Percentiles rank a stretch among this genome's conserved stretches.
phyloP scores from a whole-genome alignment of 2,797 vertebrate genomes.

The Atherinosoma microstoma region DNA sequence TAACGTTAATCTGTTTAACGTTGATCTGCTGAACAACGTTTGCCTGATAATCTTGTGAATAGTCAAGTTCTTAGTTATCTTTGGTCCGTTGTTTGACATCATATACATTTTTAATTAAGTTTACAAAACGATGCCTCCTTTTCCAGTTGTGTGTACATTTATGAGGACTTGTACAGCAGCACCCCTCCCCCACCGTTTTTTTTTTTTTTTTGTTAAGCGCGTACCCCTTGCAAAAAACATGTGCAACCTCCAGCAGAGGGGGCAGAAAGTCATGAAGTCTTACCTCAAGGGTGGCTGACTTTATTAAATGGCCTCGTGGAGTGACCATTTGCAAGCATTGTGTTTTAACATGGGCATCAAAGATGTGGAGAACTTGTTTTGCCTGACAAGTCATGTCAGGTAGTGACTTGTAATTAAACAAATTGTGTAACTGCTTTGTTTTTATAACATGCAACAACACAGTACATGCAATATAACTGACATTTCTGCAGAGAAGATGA shows the following conservation, averaged over 20 bases:
- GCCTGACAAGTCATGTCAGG: constrained; percentile 16
- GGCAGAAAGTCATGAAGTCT: background rate
- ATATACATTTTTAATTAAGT: background rate
- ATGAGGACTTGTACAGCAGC: background rate
- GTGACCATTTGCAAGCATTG: background rate
- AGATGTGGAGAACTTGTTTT: constrained; percentile 25
- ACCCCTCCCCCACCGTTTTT: constrained; percentile 43
- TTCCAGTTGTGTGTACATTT: background rate
- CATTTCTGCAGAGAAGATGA: background rate
- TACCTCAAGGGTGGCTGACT: background rate
- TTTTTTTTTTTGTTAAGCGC: background rate
- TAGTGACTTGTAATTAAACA: background rate
- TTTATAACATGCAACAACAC: background rate
- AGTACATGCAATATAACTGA: background rate
- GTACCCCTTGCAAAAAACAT: background rate
- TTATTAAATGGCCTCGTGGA: background rate
- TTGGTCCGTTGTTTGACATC: background rate
- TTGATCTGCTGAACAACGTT: background rate
- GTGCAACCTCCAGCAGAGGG: constrained; percentile 7
- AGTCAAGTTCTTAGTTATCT: fast-evolving
- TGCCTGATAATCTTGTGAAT: background rate
- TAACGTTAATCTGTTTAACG: background rate
- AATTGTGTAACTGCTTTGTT: constrained; percentile 5
- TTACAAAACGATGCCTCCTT: background rate
- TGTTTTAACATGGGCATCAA: background rate